These are phyloP conservation scores for Diploscapter pachys DNA, from an alignment of 1,140 invertebrate species.

Conservation along the genomic window DNA sequence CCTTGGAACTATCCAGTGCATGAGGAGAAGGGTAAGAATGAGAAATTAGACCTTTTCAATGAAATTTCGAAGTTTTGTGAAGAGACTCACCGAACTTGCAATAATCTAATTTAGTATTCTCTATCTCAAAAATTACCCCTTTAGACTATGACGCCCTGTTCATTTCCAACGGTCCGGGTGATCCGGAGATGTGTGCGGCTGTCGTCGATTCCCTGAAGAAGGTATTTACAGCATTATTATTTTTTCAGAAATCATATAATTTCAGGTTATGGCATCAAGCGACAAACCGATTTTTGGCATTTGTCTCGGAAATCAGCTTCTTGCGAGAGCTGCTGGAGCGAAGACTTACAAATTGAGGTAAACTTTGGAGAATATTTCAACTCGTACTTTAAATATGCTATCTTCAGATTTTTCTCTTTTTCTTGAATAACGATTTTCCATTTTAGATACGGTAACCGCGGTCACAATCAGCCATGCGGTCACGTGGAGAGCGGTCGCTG, in stretches of 20 bases:
- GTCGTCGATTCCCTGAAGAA: slow-evolving; percentile 70
- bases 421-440: too few species aligned
- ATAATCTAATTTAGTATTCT: too few species aligned
- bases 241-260: too few species aligned
- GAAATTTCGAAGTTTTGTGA: background rate
- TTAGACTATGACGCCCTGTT: slow-evolving; percentile 78
- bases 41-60: background rate
- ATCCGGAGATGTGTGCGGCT: slow-evolving; percentile 77
- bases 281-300: slow-evolving; percentile 72
- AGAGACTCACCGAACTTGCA: too few species aligned
- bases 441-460: slow-evolving; percentile 90
- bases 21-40: slow-evolving; percentile 35
- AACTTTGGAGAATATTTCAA: too few species aligned
- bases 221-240: too few species aligned
- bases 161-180: slow-evolving; percentile 93
- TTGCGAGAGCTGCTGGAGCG: slow-evolving; percentile 81
- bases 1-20: slow-evolving; percentile 74
- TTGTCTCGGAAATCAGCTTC: slow-evolving; percentile 92
- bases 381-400: too few species aligned
- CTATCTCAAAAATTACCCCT: slow-evolving; percentile 1
- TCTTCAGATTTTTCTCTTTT: too few species aligned
- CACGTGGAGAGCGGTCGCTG: slow-evolving; percentile 80
- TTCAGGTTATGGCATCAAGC: slow-evolving; percentile 14
- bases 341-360: slow-evolving; percentile 86
- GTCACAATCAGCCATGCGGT: slow-evolving; percentile 93